A percentile compares a stretch with the other conserved stretches of the same genome.
phyloP scores from a whole-genome alignment of 2,888 invertebrate species.

The Agriopis leucophaearia region DNA sequence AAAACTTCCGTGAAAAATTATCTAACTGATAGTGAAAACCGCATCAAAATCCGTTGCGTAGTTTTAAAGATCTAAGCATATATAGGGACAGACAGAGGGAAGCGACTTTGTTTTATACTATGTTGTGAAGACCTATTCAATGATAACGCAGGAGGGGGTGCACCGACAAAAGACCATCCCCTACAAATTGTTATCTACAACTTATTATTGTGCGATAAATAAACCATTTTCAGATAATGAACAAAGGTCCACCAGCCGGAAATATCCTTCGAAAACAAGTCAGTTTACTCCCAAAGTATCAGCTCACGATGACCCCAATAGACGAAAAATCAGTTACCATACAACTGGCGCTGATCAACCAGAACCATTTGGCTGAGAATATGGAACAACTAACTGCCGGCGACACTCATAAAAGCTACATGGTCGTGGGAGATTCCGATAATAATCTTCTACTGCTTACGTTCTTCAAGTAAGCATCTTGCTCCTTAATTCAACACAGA shows the following conservation, averaged over 20 bases:
- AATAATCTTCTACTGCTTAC: conserved; percentile 87
- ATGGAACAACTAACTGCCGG: conserved; percentile 79
- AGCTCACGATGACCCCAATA: conserved; percentile 70
- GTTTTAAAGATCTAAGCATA: too few species aligned
- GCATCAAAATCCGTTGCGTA: too few species aligned
- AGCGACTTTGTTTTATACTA: too few species aligned
- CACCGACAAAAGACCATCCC: too few species aligned
- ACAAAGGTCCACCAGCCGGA: conserved; percentile 91
- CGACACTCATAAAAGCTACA: conserved; percentile 80
- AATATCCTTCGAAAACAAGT: conserved; percentile 88
- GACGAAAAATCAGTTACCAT: conserved; percentile 67
- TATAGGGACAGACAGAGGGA: too few species aligned
- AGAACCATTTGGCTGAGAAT: conserved; percentile 73
- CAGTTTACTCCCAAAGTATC: conserved; percentile 88
- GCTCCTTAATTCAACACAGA: neutral
- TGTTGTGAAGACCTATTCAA: too few species aligned
- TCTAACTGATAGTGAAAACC: too few species aligned
- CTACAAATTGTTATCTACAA: neutral
- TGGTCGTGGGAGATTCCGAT: conserved; percentile 89
- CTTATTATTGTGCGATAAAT: neutral
- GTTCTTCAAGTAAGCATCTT: conserved; percentile 81
- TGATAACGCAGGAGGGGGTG: too few species aligned
- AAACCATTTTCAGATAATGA: conserved; percentile 86
- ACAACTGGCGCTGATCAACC: conserved; percentile 75
- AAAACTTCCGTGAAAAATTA: too few species aligned